These are phyloP conservation scores for Mesocentrotus franciscanus DNA, from an alignment of 53 echinoderm and acorn worm genomes.

Conservation along the genomic window DNA sequence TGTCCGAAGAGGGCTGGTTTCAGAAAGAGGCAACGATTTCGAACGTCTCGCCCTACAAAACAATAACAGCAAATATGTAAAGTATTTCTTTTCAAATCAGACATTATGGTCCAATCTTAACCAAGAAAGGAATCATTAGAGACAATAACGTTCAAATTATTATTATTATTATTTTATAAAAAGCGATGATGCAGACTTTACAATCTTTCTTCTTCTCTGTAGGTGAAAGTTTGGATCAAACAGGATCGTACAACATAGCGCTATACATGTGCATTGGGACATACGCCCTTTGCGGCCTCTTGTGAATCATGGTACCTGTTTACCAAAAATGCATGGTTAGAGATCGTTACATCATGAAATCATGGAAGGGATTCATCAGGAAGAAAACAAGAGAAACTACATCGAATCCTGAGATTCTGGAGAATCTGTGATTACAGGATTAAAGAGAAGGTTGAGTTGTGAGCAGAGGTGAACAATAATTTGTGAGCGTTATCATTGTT, in stretches of 20 bases:
- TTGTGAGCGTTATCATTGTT: too few relatives aligned
- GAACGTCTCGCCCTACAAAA: too few relatives aligned
- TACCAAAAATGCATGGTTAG: slow-evolving; percentile 71
- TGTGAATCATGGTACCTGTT: slow-evolving; percentile 71
- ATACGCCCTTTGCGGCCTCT: slow-evolving; percentile 65
- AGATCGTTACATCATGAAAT: slow-evolving; percentile 23
- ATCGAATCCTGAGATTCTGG: not conserved
- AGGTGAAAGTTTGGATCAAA: slow-evolving; percentile 71
- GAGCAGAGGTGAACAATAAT: too few relatives aligned
- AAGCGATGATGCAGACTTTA: not conserved
- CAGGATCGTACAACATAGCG: slow-evolving; percentile 73
- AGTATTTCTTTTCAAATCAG: too few relatives aligned
- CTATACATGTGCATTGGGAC: slow-evolving; percentile 72
- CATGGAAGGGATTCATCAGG: not conserved
- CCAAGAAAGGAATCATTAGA: too few relatives aligned
- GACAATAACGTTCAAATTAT: too few relatives aligned
- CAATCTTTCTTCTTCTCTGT: not conserved
- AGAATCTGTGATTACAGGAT: not conserved
- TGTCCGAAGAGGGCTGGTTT: too few relatives aligned
- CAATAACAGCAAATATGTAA: too few relatives aligned
- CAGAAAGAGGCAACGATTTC: too few relatives aligned
- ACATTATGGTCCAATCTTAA: too few relatives aligned
- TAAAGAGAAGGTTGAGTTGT: too few relatives aligned
- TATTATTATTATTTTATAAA: too few relatives aligned
- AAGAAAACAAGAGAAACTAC: not conserved